These are phyloP conservation scores for Acanthornis magna DNA, from an alignment of 2,797 vertebrate genomes.

Conservation along the genomic window DNA sequence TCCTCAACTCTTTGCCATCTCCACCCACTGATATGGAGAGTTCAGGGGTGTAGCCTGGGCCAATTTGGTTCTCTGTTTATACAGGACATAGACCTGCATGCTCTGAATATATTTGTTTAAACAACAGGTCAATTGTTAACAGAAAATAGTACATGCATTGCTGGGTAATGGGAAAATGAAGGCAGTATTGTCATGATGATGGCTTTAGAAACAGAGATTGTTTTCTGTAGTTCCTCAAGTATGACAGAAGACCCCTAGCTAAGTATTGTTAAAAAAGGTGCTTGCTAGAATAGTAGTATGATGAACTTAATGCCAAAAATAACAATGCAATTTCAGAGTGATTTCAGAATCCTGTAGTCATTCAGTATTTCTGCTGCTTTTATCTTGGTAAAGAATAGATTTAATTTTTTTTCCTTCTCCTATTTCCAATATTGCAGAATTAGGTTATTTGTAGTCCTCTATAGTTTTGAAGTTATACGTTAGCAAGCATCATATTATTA, in stretches of 20 bases:
- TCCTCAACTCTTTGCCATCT: neutral
- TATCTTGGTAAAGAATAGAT: neutral
- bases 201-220: neutral
- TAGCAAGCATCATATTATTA: neutral
- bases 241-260: neutral
- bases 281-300: neutral
- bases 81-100: rapidly evolving
- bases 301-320: neutral
- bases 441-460: neutral
- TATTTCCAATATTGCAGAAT: neutral
- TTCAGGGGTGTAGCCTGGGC: neutral
- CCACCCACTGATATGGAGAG: rapidly evolving
- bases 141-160: neutral
- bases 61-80: neutral
- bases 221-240: neutral
- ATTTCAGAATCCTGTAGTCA: neutral
- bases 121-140: neutral
- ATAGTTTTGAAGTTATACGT: neutral
- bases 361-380: neutral
- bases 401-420: neutral
- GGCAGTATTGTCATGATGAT: neutral
- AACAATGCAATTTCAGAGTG: neutral
- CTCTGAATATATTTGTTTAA: neutral
- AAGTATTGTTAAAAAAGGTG: neutral
- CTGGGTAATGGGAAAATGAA: neutral